A percentile compares a stretch with the other conserved stretches of the same genome.
phyloP scores from a whole-genome alignment of 2,113 vertebrate genomes.

The Balaenoptera acutorostrata region DNA sequence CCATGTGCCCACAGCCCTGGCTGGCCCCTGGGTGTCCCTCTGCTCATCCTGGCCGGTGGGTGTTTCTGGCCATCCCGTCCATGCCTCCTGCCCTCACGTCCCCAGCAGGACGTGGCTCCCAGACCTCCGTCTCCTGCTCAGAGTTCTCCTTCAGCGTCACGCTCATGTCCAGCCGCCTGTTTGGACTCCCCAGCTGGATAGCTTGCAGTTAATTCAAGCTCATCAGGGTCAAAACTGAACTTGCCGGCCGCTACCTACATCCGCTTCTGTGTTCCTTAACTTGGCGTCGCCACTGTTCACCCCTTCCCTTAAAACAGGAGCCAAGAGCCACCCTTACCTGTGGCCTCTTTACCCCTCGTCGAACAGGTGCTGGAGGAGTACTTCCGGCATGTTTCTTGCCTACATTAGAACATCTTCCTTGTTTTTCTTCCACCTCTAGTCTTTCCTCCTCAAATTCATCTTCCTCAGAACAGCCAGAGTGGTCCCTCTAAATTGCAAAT shows the following conservation, averaged over 20 bases:
- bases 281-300: neutral
- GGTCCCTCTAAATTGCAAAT: too few species aligned
- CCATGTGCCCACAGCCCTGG: too few species aligned
- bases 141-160: neutral
- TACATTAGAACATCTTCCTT: neutral
- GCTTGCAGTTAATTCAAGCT: neutral
- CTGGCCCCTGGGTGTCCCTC: neutral
- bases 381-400: neutral
- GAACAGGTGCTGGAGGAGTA: rapidly evolving
- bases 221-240: neutral
- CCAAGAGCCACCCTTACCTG: neutral
- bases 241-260: neutral
- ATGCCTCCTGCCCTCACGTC: neutral
- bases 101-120: neutral
- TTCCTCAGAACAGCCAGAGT: neutral
- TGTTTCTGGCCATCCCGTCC: rapidly evolving
- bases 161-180: neutral
- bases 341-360: neutral
- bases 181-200: neutral
- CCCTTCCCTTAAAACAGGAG: neutral
- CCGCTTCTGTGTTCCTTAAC: neutral
- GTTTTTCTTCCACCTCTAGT: neutral
- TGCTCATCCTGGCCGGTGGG: neutral
- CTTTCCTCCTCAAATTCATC: neutral
- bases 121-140: neutral